Evolutionary conservation across 2,797 vertebrate species (phyloP), one percentile per base, ranked within the genome.

Genomic region (Chrysolophus pictus): DNA sequence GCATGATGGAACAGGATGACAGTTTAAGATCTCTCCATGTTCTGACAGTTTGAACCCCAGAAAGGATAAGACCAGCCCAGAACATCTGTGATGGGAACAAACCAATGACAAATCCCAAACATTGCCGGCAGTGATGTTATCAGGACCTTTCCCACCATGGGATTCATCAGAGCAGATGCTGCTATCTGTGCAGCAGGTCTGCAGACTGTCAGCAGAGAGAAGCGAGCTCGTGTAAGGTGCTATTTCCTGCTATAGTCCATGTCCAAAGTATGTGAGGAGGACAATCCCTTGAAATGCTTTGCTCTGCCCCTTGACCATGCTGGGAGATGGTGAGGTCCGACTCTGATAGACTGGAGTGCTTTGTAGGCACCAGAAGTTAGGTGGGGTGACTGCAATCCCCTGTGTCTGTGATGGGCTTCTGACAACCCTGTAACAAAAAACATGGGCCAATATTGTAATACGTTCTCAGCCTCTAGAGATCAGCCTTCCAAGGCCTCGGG

Each of bases 101-200:
- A 90, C 9, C 9, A 28, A 35, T 37, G 68, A 47, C 35, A n/a
- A 51, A 74, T 10, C 33, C 60, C n/a, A 70, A 23, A 64, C 11
- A 69, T 3, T 18, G 59, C 28, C 14, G 31, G 14, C 63, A 21
- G 0, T 2, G 23, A 9, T 1, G 0, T 46, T 35, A 74, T 1
- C 53, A 60, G 65, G 28, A 60, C 13, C 55, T 71, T 80, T 62
- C n/a, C 64, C 60, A 71, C 47, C 0, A 0, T 14, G 29, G 51
- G 75, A 77, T 56, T 78, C 46, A 46, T 28, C 59, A 0, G 0
- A 47, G 4, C 58, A 72, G 49, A 63, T 14, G 26, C 16, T 41
- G 86, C 13, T 9, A 46, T 19, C 39, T 68, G 0, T 44, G 21
- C 53, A 33, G 24, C 70, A 62, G 46, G 49, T 56, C 82, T 80